Evolutionary conservation across 2,797 vertebrate genomes (phyloP).

Genomic region (Ispidina picta): DNA sequence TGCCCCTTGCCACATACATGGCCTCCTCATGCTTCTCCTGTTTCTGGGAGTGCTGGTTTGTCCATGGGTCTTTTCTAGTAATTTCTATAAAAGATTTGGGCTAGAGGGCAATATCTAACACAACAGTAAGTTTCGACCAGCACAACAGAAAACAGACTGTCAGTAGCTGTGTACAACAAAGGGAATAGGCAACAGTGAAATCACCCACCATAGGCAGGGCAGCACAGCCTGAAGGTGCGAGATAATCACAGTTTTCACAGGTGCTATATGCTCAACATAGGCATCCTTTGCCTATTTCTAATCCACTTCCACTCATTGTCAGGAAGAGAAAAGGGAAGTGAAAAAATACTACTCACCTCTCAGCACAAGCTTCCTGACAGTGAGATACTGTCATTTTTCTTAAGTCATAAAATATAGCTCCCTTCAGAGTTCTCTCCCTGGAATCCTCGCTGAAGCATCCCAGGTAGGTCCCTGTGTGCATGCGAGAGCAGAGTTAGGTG

Average conservation of each 20-base stretch:
- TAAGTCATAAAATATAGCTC: slow-evolving; percentile 92
- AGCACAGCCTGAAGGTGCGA: neutral
- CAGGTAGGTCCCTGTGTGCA: slow-evolving; percentile 85
- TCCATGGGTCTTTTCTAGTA: neutral
- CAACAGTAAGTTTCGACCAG: neutral
- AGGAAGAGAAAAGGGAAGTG: neutral
- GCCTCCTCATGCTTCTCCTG: rapidly evolving
- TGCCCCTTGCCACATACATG: rapidly evolving
- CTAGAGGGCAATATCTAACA: neutral
- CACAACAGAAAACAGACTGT: neutral
- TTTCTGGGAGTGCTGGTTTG: neutral
- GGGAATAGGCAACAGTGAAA: neutral
- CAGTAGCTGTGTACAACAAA: neutral
- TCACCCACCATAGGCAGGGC: neutral
- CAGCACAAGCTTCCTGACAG: slow-evolving; percentile 94
- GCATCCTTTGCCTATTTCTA: neutral
- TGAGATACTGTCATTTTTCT: slow-evolving; percentile 94
- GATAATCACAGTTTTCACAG: neutral
- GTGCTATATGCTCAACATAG: neutral
- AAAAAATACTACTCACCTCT: slow-evolving; percentile 83
- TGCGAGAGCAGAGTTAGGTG: neutral
- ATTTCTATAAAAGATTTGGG: neutral
- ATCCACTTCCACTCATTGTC: neutral
- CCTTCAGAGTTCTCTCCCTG: slow-evolving; percentile 87
- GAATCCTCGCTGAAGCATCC: slow-evolving; percentile 90